Evolutionary conservation across 1,140 invertebrate genomes (phyloP).

Genomic region (Lordiphosa collinella): DNA sequence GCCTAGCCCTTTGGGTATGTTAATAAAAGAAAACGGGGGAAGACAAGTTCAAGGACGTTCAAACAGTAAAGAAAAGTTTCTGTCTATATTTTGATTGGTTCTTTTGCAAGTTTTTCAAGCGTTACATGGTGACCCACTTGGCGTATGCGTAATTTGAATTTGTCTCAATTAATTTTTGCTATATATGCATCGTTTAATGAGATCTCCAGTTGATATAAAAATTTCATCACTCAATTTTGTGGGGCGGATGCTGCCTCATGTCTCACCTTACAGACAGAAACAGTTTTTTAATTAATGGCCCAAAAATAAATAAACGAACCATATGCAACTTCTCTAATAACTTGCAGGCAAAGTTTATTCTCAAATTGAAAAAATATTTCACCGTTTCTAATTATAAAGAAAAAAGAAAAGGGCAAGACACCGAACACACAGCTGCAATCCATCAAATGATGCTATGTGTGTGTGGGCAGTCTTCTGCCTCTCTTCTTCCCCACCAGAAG

Average conservation of each 20-base stretch:
- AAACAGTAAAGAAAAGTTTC: constrained; percentile 7
- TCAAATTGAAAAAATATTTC: constrained; percentile 23
- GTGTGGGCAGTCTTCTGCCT: constrained; percentile 10
- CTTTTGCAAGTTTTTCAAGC: constrained; percentile 29
- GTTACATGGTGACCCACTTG: constrained; percentile 44
- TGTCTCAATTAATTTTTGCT: constrained; percentile 10
- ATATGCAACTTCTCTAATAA: constrained; percentile 48
- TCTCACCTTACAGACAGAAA: constrained; percentile 36
- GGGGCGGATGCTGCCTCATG: constrained; percentile 15
- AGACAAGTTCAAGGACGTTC: constrained; percentile 75
- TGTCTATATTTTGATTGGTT: not conserved
- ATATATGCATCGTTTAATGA: constrained; percentile 40
- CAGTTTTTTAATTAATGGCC: constrained; percentile 57
- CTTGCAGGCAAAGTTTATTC: constrained; percentile 23
- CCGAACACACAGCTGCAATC: constrained; percentile 59
- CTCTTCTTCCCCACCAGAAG: constrained; percentile 1
- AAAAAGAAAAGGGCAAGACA: constrained; percentile 24
- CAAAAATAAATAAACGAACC: constrained; percentile 26
- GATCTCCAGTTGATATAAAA: constrained; percentile 51
- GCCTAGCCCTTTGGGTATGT: not conserved
- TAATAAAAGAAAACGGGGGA: not conserved
- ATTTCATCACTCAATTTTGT: constrained; percentile 30
- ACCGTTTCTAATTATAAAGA: constrained; percentile 63
- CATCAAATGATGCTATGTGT: constrained; percentile 41
- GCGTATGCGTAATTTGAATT: constrained; percentile 31